Base-by-base conservation (phyloP, 2,888 invertebrate genomes). In the Ceramica pisi region DNA sequence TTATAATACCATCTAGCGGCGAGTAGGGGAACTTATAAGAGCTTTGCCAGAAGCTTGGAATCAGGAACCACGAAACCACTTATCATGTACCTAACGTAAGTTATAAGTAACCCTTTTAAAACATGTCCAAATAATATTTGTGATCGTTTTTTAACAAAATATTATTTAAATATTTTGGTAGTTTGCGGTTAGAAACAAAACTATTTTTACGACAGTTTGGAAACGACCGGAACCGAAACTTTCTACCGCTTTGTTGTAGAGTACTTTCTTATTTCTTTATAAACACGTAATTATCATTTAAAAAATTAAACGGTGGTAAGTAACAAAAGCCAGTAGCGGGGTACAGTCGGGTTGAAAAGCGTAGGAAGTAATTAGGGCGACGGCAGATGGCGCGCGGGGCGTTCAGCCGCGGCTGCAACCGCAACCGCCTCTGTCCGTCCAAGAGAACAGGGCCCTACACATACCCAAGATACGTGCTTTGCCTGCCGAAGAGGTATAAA, bases 261-360 rank as follows among this genome's bases (percentile, higher is more conserved):
- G 85, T 92, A 94, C 95, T 95, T 95, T 95, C 94, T 90, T 92
- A 92, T 93, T 94, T 92, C 90, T 92, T 84, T 89, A 89, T 87
- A 86, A 83, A 88, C 88, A 87, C 80, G 88, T 94, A 94, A 94
- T 94, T 94, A 89, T 82, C 86, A 88, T 93, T 93, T 91, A 90
- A 92, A 92, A 91, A 92, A 89, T 90, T 90, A 91, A 93, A 92
- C 86, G 88, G 87, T 86, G 86, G 86, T 86, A 82, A 82, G 83
- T 83, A 89, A 94, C 93, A 93, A 93, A 92, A 86, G 92, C 85
- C 86, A 73, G 87, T 89, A 86, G 89, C 83, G 26, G 82, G 21
- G 86, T 87, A 85, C 79, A 83, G 87, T 85, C 84, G 88, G 87
- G 89, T 90, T 94, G 90, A 90, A 94, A 92, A 91, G 93, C 91